Evolutionary conservation across 2,113 vertebrate genomes (phyloP).

Genomic region (Myxocyprinus asiaticus): DNA sequence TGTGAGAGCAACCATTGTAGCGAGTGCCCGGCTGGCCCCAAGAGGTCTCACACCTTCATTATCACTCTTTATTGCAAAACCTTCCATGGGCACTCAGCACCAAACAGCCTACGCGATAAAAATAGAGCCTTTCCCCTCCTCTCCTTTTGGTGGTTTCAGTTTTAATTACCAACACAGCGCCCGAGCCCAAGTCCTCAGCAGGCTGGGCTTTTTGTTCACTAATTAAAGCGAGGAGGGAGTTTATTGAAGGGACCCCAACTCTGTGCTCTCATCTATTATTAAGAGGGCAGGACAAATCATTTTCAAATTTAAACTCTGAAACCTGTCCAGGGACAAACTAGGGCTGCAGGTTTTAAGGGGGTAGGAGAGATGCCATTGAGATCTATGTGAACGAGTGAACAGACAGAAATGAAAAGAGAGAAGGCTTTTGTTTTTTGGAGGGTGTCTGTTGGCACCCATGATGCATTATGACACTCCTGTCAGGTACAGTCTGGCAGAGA

Average conservation of each 20-base stretch:
- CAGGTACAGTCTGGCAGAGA: conserved; percentile 22
- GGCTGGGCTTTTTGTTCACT: conserved; percentile 85
- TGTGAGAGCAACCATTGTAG: conserved; percentile 88
- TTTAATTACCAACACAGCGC: conserved; percentile 93
- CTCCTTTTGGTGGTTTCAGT: conserved; percentile 86
- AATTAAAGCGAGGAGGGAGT: conserved; percentile 92
- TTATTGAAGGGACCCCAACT: conserved; percentile 87
- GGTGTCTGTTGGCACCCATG: conserved; percentile 10
- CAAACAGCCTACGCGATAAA: conserved; percentile 91
- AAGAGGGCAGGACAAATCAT: conserved; percentile 90
- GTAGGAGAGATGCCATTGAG: conserved; percentile 59
- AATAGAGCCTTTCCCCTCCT: conserved; percentile 83
- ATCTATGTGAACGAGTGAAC: conserved; percentile 15
- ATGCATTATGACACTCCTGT: conserved; percentile 26
- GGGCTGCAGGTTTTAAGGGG: conserved; percentile 39
- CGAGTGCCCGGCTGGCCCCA: conserved; percentile 82
- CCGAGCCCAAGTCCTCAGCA: conserved; percentile 85
- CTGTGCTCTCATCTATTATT: conserved; percentile 90
- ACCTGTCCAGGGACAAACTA: conserved; percentile 78
- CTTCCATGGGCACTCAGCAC: conserved; percentile 85
- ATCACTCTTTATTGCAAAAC: conserved; percentile 96
- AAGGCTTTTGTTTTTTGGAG: background rate
- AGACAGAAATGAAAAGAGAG: too few relatives aligned
- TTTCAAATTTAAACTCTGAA: conserved; percentile 90
- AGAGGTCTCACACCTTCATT: conserved; percentile 96